Conservation (phyloP, 2,888 invertebrate genomes). For the Oegoconia quadripuncta region DNA sequence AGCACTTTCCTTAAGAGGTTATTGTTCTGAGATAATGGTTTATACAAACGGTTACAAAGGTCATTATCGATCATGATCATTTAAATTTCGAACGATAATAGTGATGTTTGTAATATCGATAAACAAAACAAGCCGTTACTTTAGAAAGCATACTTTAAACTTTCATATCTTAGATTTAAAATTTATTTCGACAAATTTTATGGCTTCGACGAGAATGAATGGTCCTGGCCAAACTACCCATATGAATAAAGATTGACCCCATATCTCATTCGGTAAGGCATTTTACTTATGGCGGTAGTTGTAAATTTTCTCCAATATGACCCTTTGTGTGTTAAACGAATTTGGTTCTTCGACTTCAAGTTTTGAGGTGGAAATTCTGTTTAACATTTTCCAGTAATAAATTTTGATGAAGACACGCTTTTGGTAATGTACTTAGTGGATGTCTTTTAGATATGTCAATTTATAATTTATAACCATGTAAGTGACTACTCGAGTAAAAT, state of each 20-base stretch:
- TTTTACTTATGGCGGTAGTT: slow-evolving; percentile 17
- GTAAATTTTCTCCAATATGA: slow-evolving; percentile 17
- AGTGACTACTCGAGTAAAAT: no score
- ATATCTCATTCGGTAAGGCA: slow-evolving; percentile 16
- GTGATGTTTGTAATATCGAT: no score
- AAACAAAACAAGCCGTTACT: no score
- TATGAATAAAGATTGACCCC: slow-evolving; percentile 19
- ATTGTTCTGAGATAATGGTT: no score
- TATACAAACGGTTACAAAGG: no score
- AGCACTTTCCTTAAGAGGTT: no score
- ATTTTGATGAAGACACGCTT: slow-evolving; percentile 1
- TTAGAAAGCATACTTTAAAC: no score
- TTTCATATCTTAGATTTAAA: neutral
- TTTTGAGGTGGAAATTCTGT: neutral
- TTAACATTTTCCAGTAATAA: neutral
- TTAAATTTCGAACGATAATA: no score
- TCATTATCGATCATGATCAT: no score
- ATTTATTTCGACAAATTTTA: slow-evolving; percentile 55
- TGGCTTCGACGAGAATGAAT: slow-evolving; percentile 34
- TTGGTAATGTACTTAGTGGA: neutral
- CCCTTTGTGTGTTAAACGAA: slow-evolving; percentile 54
- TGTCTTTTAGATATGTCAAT: neutral
- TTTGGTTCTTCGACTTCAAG: neutral
- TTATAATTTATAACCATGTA: no score
- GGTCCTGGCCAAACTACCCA: slow-evolving; percentile 18